phyloP scores from a whole-genome alignment of 2,888 invertebrate species.

The Lymantria monacha region DNA sequence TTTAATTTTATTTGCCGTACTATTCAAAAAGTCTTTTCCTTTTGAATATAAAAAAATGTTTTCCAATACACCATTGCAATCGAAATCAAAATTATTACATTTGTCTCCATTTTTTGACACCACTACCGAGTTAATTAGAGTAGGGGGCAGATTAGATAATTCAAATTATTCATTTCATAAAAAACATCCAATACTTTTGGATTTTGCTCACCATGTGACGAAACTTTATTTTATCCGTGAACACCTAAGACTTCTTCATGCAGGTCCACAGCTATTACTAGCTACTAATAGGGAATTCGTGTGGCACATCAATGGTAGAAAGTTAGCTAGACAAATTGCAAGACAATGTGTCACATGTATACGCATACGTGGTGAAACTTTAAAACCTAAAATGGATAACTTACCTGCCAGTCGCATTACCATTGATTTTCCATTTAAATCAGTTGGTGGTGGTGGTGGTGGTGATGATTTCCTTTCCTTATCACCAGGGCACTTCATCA shows the following conservation, averaged over 20 bases:
- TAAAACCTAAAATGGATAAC: slow-evolving; percentile 24
- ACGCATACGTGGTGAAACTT: not conserved
- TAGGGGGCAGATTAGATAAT: slow-evolving; percentile 13
- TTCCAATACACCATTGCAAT: slow-evolving; percentile 10
- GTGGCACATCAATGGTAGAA: slow-evolving; percentile 9
- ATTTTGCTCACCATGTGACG: not conserved
- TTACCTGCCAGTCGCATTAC: slow-evolving; percentile 20
- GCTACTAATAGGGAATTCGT: slow-evolving; percentile 2
- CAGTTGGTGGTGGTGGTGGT: slow-evolving; percentile 8
- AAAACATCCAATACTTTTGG: not conserved
- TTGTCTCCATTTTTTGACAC: slow-evolving; percentile 19
- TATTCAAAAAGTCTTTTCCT: slow-evolving; percentile 13
- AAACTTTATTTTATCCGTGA: not conserved
- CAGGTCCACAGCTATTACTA: slow-evolving; percentile 8
- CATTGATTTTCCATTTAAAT: slow-evolving; percentile 16
- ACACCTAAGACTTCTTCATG: not conserved
- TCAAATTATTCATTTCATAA: slow-evolving; percentile 1
- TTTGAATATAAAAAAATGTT: slow-evolving; percentile 14
- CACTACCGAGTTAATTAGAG: slow-evolving; percentile 9
- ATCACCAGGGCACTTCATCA: no score
- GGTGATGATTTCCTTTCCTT: no score
- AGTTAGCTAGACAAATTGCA: slow-evolving; percentile 2
- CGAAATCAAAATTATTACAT: slow-evolving; percentile 19
- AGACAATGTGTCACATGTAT: slow-evolving; percentile 4
- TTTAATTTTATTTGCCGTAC: not conserved